phyloP scores from a whole-genome alignment of 2,797 vertebrate species.

The Semotilus atromaculatus region DNA sequence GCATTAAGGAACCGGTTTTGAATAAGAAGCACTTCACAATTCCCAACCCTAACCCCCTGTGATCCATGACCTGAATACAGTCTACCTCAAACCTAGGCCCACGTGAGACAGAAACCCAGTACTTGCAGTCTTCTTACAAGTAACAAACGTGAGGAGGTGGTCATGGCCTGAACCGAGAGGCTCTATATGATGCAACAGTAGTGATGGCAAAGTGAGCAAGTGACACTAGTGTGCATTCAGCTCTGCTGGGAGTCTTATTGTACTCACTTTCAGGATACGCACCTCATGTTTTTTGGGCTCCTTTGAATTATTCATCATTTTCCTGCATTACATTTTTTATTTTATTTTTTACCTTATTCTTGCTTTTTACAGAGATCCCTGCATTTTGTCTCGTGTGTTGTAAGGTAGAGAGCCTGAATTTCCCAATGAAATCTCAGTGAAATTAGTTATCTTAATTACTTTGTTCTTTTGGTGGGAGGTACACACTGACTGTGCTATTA shows the following conservation, averaged over 20 bases:
- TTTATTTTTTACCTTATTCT: too few species aligned
- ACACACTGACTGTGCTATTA: slow-evolving; percentile 78
- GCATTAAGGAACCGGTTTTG: not conserved
- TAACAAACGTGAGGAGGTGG: slow-evolving; percentile 89
- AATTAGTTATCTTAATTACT: slow-evolving; percentile 41
- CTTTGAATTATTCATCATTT: slow-evolving; percentile 96
- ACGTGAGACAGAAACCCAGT: not conserved
- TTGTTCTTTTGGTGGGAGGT: slow-evolving; percentile 64
- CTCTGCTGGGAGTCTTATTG: slow-evolving; percentile 88
- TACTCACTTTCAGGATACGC: slow-evolving; percentile 82
- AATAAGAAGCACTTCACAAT: too few species aligned
- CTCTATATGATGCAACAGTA: slow-evolving; percentile 85
- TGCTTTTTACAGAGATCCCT: not conserved
- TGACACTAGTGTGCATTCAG: slow-evolving; percentile 94
- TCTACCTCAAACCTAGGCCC: not conserved
- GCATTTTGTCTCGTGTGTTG: not conserved
- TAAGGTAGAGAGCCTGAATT: not conserved
- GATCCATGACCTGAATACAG: not conserved
- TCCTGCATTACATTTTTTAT: too few species aligned
- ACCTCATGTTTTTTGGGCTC: slow-evolving; percentile 85
- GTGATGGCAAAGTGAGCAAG: slow-evolving; percentile 87
- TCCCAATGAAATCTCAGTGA: not conserved
- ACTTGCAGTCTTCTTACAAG: slow-evolving; percentile 81
- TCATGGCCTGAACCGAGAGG: slow-evolving; percentile 75
- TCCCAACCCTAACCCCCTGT: not conserved